phyloP scores from a whole-genome alignment of 1,140 invertebrate genomes.

The Heliconius hewitsoni region DNA sequence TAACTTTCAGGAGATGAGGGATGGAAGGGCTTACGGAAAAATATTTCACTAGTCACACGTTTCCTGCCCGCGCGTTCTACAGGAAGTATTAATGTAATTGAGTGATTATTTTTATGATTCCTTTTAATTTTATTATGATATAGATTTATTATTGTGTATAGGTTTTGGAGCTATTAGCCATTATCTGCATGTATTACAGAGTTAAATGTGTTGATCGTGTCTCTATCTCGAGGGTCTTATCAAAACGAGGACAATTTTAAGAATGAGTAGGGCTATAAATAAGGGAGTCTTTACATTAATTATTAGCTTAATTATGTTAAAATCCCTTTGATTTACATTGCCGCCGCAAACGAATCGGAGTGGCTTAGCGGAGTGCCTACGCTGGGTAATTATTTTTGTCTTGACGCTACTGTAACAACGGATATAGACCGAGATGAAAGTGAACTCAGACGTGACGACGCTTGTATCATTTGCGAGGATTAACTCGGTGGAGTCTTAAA shows the following conservation, averaged over 20 bases:
- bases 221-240: slow-evolving; percentile 48
- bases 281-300: slow-evolving; percentile 78
- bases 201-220: slow-evolving; percentile 68
- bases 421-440: slow-evolving; percentile 74
- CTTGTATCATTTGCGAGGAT: slow-evolving; percentile 65
- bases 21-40: slow-evolving; percentile 10
- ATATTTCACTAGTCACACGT: slow-evolving; percentile 7
- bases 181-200: slow-evolving; percentile 64
- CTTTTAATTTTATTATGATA: background rate
- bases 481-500: slow-evolving; percentile 50
- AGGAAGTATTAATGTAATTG: background rate
- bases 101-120: background rate
- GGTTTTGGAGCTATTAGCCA: slow-evolving; percentile 46
- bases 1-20: slow-evolving; percentile 2
- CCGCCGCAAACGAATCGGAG: slow-evolving; percentile 76
- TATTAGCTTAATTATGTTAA: slow-evolving; percentile 79
- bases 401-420: slow-evolving; percentile 40
- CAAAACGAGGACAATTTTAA: slow-evolving; percentile 75
- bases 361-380: slow-evolving; percentile 72
- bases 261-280: slow-evolving; percentile 76
- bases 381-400: slow-evolving; percentile 77
- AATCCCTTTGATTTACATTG: slow-evolving; percentile 80
- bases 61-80: background rate
- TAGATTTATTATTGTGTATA: slow-evolving; percentile 35
- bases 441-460: slow-evolving; percentile 66